Evolutionary conservation across 2,888 invertebrate species (phyloP).

Genomic region (Adelognathus sp.): DNA sequence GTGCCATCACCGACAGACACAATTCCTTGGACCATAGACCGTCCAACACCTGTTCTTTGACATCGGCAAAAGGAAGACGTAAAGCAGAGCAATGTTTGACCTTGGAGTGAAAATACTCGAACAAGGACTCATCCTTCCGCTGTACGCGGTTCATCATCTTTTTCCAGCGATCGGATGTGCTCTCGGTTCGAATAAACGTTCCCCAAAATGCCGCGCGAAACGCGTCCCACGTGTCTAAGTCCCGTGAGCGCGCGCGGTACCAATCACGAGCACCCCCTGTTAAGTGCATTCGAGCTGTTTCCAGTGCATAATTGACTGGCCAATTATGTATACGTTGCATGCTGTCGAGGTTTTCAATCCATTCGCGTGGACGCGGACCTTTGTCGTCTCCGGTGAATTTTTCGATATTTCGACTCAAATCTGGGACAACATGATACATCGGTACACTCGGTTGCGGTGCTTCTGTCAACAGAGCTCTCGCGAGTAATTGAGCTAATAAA

Average conservation of each 20-base stretch:
- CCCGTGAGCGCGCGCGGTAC: background rate
- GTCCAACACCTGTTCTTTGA: slow-evolving; percentile 23
- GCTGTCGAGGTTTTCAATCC: slow-evolving; percentile 18
- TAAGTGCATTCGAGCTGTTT: slow-evolving; percentile 35
- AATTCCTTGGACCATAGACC: slow-evolving; percentile 25
- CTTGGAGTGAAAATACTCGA: slow-evolving; percentile 8
- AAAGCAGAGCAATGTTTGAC: slow-evolving; percentile 1
- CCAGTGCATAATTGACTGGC: slow-evolving; percentile 23
- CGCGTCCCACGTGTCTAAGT: background rate
- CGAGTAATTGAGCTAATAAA: no score
- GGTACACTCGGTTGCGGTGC: no score
- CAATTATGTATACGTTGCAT: slow-evolving; percentile 26
- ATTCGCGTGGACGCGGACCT: background rate
- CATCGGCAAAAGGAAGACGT: background rate
- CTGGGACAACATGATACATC: slow-evolving; percentile 16
- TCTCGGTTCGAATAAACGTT: slow-evolving; percentile 14
- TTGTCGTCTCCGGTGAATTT: slow-evolving; percentile 2
- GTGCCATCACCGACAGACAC: background rate
- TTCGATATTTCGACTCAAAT: slow-evolving; percentile 25
- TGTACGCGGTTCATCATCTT: slow-evolving; percentile 6
- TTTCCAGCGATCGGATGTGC: background rate
- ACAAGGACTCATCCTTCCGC: background rate
- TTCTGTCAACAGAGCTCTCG: no score
- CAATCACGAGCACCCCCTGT: slow-evolving; percentile 21
- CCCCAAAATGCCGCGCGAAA: slow-evolving; percentile 6